These are phyloP conservation scores for Mycteria americana DNA, from an alignment of 2,797 vertebrate genomes.

Conservation along the genomic window DNA sequence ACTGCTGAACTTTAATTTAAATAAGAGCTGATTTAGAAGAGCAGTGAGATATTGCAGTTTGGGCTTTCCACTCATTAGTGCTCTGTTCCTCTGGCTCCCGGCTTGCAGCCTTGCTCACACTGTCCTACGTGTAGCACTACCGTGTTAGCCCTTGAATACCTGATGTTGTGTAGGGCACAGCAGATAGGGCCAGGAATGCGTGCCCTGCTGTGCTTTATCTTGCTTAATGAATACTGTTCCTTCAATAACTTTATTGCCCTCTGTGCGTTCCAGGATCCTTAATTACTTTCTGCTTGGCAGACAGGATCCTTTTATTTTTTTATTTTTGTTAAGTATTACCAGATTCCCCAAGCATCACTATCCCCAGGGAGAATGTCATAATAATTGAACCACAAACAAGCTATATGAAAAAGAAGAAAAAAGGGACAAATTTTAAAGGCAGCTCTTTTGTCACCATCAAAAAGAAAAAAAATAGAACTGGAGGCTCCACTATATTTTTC, in stretches of 20 bases:
- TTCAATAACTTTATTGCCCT: constrained; percentile 47
- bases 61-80: constrained; percentile 1
- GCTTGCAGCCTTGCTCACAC: not conserved
- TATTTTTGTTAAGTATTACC: constrained; percentile 14
- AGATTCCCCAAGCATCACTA: not conserved
- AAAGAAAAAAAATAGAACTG: not conserved
- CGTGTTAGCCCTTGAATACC: not conserved
- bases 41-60: not conserved
- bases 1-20: not conserved
- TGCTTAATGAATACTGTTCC: constrained; percentile 36
- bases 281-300: constrained; percentile 62
- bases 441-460: not conserved
- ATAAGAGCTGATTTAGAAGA: not conserved
- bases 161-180: not conserved
- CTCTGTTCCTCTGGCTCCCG: not conserved
- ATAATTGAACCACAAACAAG: constrained; percentile 24
- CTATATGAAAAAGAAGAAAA: not conserved
- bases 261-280: constrained; percentile 21
- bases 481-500: not conserved
- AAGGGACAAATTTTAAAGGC: not conserved
- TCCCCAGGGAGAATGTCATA: not conserved
- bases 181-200: not conserved
- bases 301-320: not conserved
- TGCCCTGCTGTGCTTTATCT: constrained; percentile 42
- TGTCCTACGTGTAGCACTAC: not conserved